These are phyloP conservation scores for Argya squamiceps DNA, from an alignment of 2,797 vertebrate species.

Conservation along the genomic window DNA sequence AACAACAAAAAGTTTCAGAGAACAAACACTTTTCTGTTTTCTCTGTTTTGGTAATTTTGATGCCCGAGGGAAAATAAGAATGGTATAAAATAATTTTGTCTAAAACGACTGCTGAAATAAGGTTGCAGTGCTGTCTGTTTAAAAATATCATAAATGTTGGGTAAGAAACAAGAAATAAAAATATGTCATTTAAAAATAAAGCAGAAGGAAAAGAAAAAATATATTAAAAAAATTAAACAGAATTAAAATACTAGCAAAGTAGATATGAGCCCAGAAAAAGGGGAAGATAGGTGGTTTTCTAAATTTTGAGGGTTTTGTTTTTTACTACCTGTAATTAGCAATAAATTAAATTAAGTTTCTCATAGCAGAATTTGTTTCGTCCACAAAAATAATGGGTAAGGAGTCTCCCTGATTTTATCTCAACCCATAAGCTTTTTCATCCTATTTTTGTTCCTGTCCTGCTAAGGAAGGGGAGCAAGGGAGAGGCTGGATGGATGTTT, in stretches of 20 bases:
- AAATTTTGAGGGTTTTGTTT: neutral
- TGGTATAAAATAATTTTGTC: neutral
- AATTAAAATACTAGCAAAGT: neutral
- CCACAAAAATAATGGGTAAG: neutral
- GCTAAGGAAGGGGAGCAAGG: neutral
- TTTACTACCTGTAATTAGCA: neutral
- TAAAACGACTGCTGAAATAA: neutral
- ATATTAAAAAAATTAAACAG: neutral
- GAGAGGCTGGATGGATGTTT: neutral
- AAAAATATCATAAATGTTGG: neutral
- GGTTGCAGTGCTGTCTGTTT: neutral
- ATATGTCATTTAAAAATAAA: neutral
- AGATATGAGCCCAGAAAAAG: neutral
- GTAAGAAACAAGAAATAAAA: neutral
- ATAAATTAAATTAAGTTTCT: neutral
- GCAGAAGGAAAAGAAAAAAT: neutral
- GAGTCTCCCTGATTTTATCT: neutral
- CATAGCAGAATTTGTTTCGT: neutral
- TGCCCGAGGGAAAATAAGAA: neutral
- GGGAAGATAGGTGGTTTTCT: accelerated
- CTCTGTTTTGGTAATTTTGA: neutral
- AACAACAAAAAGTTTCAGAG: neutral
- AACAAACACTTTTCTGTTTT: neutral
- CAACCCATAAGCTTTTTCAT: neutral
- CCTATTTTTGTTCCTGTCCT: neutral